Conservation (phyloP, 2,113 vertebrate species). For the Clarias gariepinus region DNA sequence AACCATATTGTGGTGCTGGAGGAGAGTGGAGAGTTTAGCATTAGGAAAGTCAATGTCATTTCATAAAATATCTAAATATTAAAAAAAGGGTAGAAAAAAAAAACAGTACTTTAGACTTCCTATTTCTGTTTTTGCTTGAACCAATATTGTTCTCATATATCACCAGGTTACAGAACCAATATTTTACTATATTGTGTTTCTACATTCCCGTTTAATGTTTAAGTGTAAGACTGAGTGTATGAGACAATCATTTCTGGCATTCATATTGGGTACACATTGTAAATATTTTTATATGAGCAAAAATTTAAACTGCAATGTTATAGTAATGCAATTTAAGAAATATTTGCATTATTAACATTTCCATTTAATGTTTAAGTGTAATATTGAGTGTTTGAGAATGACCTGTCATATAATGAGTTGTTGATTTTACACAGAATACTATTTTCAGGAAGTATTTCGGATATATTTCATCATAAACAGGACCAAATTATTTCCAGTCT, state of each 20-base stretch:
- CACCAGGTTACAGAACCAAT: background rate
- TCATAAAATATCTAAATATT: background rate
- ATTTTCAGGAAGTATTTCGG: background rate
- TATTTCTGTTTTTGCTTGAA: background rate
- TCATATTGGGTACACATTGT: background rate
- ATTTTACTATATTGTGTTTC: background rate
- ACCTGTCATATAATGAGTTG: background rate
- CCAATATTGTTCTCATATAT: background rate
- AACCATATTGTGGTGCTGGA: background rate
- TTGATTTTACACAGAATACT: background rate
- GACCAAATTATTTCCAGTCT: too few species aligned
- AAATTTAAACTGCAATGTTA: background rate
- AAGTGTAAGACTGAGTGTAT: background rate
- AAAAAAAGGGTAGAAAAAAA: background rate
- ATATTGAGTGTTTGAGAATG: background rate
- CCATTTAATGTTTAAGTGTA: background rate
- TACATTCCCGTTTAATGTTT: background rate
- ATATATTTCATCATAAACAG: background rate
- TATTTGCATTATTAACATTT: background rate
- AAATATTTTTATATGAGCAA: slow-evolving; percentile 1
- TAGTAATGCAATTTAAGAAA: background rate
- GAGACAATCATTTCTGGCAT: background rate
- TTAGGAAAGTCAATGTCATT: background rate
- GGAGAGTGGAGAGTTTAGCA: background rate
- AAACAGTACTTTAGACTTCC: background rate